These are phyloP conservation scores for Sphaeramia orbicularis DNA, from an alignment of 2,797 vertebrate genomes.

Conservation along the genomic window DNA sequence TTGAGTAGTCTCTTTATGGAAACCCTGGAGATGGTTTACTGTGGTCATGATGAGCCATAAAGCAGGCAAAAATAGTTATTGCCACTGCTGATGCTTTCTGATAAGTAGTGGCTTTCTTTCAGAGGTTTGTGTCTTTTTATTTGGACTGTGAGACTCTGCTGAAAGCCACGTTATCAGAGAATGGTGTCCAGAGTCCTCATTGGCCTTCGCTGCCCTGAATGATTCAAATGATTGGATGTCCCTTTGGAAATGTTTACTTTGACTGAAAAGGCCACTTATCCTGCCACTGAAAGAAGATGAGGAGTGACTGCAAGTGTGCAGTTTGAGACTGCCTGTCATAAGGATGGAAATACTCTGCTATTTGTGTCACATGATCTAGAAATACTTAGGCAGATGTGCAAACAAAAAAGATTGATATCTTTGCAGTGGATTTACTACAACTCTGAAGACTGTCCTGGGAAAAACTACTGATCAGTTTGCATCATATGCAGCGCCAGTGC, in stretches of 20 bases:
- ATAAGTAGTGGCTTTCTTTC: constrained; percentile 1
- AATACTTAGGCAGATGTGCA: constrained; percentile 12
- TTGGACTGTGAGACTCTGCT: constrained; percentile 2
- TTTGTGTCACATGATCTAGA: constrained; percentile 40
- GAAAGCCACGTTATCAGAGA: constrained; percentile 6
- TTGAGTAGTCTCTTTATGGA: constrained; percentile 11
- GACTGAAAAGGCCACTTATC: constrained; percentile 56
- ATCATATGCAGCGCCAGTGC: neutral
- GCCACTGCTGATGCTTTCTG: neutral
- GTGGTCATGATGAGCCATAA: neutral
- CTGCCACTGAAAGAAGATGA: constrained; percentile 41
- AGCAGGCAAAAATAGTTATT: neutral
- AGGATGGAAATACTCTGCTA: constrained; percentile 11
- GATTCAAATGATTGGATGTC: constrained; percentile 51
- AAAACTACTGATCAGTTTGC: constrained; percentile 1
- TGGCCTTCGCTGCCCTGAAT: constrained; percentile 20
- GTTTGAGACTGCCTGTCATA: constrained; percentile 42
- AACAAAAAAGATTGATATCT: constrained; percentile 8
- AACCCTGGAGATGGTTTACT: neutral
- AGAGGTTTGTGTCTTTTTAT: constrained; percentile 4
- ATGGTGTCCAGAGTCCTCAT: constrained; percentile 16
- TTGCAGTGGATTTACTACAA: neutral
- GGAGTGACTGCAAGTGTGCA: constrained; percentile 35
- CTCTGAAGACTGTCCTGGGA: constrained; percentile 3
- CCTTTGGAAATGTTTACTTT: constrained; percentile 49